Conservation (phyloP, 2,113 vertebrate species). For the Daubentonia madagascariensis region DNA sequence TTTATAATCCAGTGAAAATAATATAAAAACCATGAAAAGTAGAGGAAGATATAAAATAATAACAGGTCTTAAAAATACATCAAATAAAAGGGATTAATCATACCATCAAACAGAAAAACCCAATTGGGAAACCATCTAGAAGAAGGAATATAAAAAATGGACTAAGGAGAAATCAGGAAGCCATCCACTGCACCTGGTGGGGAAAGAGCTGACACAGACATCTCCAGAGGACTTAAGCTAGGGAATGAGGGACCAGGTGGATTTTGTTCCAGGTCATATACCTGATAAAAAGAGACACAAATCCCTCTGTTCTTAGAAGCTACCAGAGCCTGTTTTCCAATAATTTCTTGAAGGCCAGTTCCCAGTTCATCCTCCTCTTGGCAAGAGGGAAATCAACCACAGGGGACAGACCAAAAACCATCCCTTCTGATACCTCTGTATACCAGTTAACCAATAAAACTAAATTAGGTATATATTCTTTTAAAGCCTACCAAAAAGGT, state of each 20-base stretch:
- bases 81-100: background rate
- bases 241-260: background rate
- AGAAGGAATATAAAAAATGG: background rate
- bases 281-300: background rate
- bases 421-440: background rate
- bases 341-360: background rate
- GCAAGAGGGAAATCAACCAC: background rate
- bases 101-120: slow-evolving; percentile 12
- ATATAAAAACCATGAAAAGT: background rate
- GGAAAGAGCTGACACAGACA: background rate
- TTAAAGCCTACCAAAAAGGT: background rate
- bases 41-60: background rate
- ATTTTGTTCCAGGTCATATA: background rate
- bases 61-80: background rate
- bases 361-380: background rate
- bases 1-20: slow-evolving; percentile 34
- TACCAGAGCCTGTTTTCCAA: background rate
- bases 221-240: background rate
- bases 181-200: background rate
- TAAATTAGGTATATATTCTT: background rate
- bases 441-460: background rate
- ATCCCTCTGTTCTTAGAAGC: background rate
- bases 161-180: background rate
- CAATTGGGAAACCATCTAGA: background rate
- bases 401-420: background rate